Base-by-base conservation (phyloP, 2,888 invertebrate genomes). In the Chrysolina americana region DNA sequence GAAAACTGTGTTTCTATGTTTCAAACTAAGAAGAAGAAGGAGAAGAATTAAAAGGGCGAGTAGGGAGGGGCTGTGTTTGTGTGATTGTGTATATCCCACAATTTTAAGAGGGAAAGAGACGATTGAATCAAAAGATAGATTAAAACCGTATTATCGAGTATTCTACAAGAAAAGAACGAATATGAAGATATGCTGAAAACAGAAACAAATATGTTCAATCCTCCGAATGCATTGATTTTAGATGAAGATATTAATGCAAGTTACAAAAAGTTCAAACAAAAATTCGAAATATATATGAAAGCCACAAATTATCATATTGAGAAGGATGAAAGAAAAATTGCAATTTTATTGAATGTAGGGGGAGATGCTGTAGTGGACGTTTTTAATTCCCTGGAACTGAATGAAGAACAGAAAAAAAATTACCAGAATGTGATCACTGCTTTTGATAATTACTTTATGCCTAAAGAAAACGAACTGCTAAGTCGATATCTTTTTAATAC, bases 281-380 rank as follows among this genome's bases (percentile, higher is more conserved):
- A 56, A 63, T 71, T 71, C 19, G 44, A 19, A 65, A 65, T 71
- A 19, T 71, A 71, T 65, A 53, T 71, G 41, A 19, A 41, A 19
- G 71, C 71, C 10, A 53, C 50, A 41, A 56, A 50, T 41, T 28
- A 50, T 41, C 21, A 62, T 5, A 47, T 23, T 2, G 41, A 56
- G 13, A 41, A n/a, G 13, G 65, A 59, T 4, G 48, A 70, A 13
- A 68, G 41, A 21, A 71, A 75, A 68, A 68, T 75, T 9, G 75
- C 75, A 6, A 71, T 70, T 44, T 50, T 66, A n/a, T 68, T 72
- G 48, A 59, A 73, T 70, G 21, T 50, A 9, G 56, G 44, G 41
- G 73, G 73, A 15, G 64, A 73, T 21, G 76, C 73, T 64, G 75
- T 75, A 2, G 68, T 68, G 47, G 64, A 72, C 28, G 71, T 68